Percentiles rank a stretch among this genome's conserved stretches.
These are phyloP conservation scores for Hippocampus comes DNA, from an alignment of 2,113 vertebrate species.

Conservation along the genomic window DNA sequence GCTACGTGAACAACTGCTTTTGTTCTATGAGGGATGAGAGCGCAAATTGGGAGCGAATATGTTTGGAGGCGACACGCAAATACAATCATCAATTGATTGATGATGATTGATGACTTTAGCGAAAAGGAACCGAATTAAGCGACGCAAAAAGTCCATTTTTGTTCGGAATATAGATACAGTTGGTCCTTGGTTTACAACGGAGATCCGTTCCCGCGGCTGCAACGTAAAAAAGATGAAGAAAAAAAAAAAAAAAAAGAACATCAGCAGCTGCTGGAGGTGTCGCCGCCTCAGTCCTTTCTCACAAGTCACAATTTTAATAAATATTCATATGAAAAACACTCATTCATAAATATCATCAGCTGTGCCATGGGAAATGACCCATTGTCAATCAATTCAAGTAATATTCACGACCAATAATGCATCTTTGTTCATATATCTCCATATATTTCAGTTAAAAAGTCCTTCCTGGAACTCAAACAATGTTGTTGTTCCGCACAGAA, in stretches of 20 bases:
- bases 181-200: neutral
- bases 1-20: slow-evolving; percentile 22
- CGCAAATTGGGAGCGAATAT: neutral
- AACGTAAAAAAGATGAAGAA: too few species aligned
- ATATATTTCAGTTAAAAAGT: neutral
- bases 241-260: too few species aligned
- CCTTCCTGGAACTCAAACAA: too few species aligned
- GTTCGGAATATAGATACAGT: neutral
- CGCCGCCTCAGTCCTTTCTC: too few species aligned
- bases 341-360: neutral
- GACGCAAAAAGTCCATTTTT: neutral
- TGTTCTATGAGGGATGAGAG: slow-evolving; percentile 3
- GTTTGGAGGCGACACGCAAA: neutral
- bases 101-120: neutral
- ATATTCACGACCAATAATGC: neutral
- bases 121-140: neutral
- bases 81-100: neutral
- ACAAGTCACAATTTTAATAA: too few species aligned
- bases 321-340: too few species aligned
- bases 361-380: neutral
- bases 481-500: neutral
- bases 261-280: too few species aligned
- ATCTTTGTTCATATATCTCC: neutral
- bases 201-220: too few species aligned
- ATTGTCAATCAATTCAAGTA: neutral